Conservation (phyloP, 2,888 invertebrate genomes). For the Hemicrepidius hirtus region DNA sequence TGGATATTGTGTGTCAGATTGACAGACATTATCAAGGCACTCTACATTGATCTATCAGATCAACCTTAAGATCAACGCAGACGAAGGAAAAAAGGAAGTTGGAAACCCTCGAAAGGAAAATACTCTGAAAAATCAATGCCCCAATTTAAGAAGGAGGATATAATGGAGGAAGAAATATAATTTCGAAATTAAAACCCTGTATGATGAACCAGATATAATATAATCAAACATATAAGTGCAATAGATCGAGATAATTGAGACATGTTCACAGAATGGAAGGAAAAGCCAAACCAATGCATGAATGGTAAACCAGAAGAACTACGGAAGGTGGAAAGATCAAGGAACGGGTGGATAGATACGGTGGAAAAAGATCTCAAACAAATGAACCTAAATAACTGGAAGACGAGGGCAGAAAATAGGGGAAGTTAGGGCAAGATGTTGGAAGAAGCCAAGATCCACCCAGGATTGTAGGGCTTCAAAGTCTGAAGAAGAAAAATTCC, state of each 20-base stretch:
- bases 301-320: constrained; percentile 3
- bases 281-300: neutral
- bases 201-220: constrained; percentile 7
- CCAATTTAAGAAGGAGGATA: constrained; percentile 6
- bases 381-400: neutral
- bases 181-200: constrained; percentile 3
- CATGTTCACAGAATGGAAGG: neutral
- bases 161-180: neutral
- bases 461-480: constrained; percentile 1
- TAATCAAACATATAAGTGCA: constrained; percentile 7
- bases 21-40: no score
- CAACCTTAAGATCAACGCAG: no score
- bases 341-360: constrained; percentile 2
- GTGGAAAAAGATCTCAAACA: constrained; percentile 7
- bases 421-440: neutral
- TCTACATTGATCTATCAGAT: no score
- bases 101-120: no score
- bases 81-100: no score
- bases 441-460: constrained; percentile 7
- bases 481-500: constrained; percentile 18
- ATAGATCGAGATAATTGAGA: neutral
- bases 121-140: neutral
- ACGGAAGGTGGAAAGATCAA: constrained; percentile 1
- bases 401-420: neutral
- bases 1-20: no score